phyloP scores from a whole-genome alignment of 2,113 vertebrate genomes.

The Pimephales promelas region DNA sequence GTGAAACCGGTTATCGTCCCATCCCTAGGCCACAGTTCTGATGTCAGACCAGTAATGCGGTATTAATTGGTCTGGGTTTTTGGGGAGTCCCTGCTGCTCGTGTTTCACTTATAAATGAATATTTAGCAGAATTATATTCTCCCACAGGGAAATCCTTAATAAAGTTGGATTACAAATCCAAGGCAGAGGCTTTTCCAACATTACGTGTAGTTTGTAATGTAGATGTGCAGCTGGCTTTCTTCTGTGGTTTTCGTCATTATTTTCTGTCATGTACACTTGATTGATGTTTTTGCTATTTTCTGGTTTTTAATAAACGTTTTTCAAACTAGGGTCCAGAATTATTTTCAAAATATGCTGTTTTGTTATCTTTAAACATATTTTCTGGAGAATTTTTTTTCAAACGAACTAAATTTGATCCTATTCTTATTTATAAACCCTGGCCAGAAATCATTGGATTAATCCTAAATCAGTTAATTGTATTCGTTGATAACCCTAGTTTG shows the following conservation, averaged over 20 bases:
- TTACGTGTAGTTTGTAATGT: not conserved
- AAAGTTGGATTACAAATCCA: slow-evolving; percentile 13
- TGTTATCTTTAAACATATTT: too few species aligned
- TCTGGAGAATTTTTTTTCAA: too few species aligned
- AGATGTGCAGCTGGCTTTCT: not conserved
- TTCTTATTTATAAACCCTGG: not conserved
- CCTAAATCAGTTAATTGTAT: not conserved
- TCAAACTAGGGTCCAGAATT: not conserved
- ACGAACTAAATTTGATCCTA: not conserved
- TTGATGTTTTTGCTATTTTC: not conserved
- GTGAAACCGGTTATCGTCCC: too few species aligned
- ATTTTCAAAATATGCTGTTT: not conserved
- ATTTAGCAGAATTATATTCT: not conserved
- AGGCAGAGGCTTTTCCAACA: not conserved
- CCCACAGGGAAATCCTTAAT: not conserved
- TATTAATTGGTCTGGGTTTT: not conserved
- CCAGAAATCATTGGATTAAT: not conserved
- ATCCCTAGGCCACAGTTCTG: slow-evolving; percentile 1
- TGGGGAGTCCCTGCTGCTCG: not conserved
- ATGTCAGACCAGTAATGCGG: not conserved
- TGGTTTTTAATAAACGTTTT: not conserved
- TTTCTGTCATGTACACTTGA: not conserved
- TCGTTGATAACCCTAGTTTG: not conserved
- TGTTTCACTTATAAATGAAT: not conserved
- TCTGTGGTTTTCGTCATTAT: not conserved